These are phyloP conservation scores for Rhea pennata DNA, from an alignment of 2,113 vertebrate genomes.

Conservation along the genomic window DNA sequence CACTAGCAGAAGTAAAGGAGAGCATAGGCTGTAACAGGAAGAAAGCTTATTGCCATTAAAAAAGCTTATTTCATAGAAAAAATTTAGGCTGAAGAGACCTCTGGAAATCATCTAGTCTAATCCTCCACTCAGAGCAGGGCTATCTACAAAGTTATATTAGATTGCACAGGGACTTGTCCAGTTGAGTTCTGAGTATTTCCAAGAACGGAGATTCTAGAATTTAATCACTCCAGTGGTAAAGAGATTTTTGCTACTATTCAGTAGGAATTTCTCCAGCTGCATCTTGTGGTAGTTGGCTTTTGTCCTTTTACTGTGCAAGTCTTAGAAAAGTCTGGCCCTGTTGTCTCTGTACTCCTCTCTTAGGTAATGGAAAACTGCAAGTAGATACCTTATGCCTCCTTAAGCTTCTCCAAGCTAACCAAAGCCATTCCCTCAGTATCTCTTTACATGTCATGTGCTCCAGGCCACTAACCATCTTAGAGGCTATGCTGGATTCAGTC, in stretches of 20 bases:
- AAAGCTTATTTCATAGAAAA: not conserved
- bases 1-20: not conserved
- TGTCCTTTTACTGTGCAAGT: not conserved
- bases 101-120: not conserved
- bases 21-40: not conserved
- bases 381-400: too few relatives aligned
- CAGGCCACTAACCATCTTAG: not conserved
- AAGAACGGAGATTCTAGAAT: not conserved
- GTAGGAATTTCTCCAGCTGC: not conserved
- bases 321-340: not conserved
- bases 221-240: not conserved
- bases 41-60: not conserved
- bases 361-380: not conserved
- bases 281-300: not conserved
- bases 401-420: not conserved
- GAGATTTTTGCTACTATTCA: not conserved
- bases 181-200: not conserved
- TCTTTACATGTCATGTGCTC: not conserved
- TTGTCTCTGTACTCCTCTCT: not conserved
- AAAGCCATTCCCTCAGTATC: not conserved
- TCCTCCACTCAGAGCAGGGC: not conserved
- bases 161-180: not conserved
- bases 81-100: not conserved
- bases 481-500: not conserved
- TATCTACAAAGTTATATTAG: not conserved